Conservation (phyloP, 2,113 vertebrate species). For the Chloroceryle aenea region DNA sequence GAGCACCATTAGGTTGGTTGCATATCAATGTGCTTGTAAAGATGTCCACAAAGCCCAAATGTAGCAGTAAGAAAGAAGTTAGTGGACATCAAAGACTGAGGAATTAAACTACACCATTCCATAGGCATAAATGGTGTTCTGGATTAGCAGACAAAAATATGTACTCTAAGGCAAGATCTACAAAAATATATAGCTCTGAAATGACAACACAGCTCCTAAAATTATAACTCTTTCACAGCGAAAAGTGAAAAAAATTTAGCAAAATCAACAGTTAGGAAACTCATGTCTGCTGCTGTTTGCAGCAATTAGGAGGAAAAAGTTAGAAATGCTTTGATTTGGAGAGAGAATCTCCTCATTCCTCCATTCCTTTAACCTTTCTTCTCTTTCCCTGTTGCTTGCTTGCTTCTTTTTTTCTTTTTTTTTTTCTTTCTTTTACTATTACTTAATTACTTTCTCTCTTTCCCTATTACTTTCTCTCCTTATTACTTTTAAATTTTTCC, state of each 20-base stretch:
- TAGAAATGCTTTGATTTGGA: constrained; percentile 20
- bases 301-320: neutral
- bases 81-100: constrained; percentile 81
- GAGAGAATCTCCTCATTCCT: neutral
- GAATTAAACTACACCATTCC: constrained; percentile 78
- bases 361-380: neutral
- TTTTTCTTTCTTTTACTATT: neutral
- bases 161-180: constrained; percentile 17
- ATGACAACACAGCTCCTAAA: neutral
- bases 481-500: fast-evolving
- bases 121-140: constrained; percentile 60
- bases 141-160: constrained; percentile 53
- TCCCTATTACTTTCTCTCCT: neutral
- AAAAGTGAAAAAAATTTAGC: neutral
- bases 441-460: neutral
- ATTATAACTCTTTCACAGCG: neutral
- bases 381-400: neutral
- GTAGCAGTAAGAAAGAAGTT: constrained; percentile 82
- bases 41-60: constrained; percentile 89
- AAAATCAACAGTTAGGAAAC: constrained; percentile 53
- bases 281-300: constrained; percentile 29
- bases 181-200: constrained; percentile 29
- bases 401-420: neutral
- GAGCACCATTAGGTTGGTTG: constrained; percentile 99
- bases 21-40: constrained; percentile 96